Percentiles rank a stretch among this genome's conserved stretches.
These are phyloP conservation scores for Scaptodrosophila latifasciaeformis DNA, from an alignment of 2,888 invertebrate genomes.

Conservation along the genomic window DNA sequence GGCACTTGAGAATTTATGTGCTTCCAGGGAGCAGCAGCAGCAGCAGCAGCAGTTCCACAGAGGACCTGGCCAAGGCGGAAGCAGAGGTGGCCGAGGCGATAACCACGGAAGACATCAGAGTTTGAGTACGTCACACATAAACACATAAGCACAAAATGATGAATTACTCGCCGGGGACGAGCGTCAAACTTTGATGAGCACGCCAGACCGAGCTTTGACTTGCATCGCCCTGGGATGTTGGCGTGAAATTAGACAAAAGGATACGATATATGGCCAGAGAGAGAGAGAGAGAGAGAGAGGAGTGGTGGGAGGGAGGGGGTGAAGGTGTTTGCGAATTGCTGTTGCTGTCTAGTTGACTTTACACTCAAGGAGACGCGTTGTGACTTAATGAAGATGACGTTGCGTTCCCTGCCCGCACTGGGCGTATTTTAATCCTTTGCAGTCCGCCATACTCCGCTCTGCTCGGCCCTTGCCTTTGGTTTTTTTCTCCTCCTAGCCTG, in stretches of 20 bases:
- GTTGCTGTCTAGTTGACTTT: slow-evolving; percentile 39
- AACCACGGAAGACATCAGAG: neutral
- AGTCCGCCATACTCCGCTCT: slow-evolving; percentile 2
- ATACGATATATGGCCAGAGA: slow-evolving; percentile 30
- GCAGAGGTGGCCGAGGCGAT: neutral
- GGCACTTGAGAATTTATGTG: slow-evolving; percentile 69
- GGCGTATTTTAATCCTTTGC: slow-evolving; percentile 63
- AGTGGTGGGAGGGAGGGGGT: neutral
- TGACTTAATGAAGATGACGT: slow-evolving; percentile 67
- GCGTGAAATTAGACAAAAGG: slow-evolving; percentile 69
- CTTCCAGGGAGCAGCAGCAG: slow-evolving; percentile 9
- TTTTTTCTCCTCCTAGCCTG: too few relatives aligned
- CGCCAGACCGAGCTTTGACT: neutral
- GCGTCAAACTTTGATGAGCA: slow-evolving; percentile 65
- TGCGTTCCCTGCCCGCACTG: slow-evolving; percentile 25
- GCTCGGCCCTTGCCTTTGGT: neutral
- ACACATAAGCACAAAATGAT: too few relatives aligned
- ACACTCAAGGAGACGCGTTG: slow-evolving; percentile 49
- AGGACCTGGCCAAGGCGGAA: neutral
- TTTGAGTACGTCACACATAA: slow-evolving; percentile 64
- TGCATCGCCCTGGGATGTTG: slow-evolving; percentile 27
- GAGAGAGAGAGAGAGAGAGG: slow-evolving; percentile 29
- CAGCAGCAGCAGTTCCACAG: neutral
- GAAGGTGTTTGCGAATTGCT: slow-evolving; percentile 30
- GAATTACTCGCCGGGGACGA: slow-evolving; percentile 68